Evolutionary conservation across 2,113 vertebrate genomes (phyloP).

Genomic region (Ctenomys sociabilis): DNA sequence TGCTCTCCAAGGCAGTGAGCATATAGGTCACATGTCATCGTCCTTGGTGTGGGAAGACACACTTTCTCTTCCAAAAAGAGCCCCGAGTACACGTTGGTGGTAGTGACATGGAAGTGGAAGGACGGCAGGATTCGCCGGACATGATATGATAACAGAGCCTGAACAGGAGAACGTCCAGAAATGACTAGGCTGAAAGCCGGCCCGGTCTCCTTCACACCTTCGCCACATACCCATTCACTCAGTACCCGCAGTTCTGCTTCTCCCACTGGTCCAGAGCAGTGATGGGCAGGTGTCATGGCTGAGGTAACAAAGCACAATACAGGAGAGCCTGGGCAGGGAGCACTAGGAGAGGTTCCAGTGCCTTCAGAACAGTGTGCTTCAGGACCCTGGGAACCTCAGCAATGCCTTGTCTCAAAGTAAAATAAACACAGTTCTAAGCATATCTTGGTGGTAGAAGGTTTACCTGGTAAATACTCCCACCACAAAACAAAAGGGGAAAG

Average conservation of each 20-base stretch:
- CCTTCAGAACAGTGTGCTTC: neutral
- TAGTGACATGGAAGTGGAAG: neutral
- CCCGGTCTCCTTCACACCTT: neutral
- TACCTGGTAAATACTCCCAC: neutral
- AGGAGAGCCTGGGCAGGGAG: neutral
- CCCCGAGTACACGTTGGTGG: neutral
- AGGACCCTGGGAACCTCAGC: neutral
- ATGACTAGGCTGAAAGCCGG: neutral
- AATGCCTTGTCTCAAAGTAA: neutral
- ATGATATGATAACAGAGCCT: neutral
- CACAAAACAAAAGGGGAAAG: neutral
- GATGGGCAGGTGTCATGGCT: neutral
- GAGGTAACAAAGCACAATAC: rapidly evolving
- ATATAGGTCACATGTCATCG: constrained; percentile 23
- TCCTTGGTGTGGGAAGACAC: constrained; percentile 15
- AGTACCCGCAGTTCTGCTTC: neutral
- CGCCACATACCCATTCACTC: neutral
- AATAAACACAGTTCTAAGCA: neutral
- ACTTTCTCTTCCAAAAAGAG: neutral
- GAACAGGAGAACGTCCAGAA: neutral
- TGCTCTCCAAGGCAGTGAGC: constrained; percentile 73
- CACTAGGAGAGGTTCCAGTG: neutral
- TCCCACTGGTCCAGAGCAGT: neutral
- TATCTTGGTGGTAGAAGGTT: neutral
- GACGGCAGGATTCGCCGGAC: neutral